A percentile compares a stretch with the other conserved stretches of the same genome.
Conservation (phyloP, 1,140 invertebrate genomes). For the Pectinophora gossypiella region DNA sequence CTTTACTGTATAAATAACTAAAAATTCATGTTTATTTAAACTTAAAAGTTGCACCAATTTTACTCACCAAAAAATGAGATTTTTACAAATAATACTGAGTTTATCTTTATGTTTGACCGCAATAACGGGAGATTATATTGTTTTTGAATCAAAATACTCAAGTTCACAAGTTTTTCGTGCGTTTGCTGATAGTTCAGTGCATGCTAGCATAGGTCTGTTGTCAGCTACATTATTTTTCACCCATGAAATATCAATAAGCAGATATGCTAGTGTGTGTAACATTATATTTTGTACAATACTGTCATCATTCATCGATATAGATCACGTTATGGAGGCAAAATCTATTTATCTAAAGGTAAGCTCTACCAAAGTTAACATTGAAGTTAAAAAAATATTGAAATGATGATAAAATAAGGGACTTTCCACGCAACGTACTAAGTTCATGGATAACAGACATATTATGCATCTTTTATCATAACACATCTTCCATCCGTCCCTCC, state of each 20-base stretch:
- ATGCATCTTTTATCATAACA: too few species aligned
- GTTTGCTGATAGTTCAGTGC: background rate
- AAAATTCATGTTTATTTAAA: too few species aligned
- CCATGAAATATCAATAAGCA: background rate
- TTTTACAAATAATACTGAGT: background rate
- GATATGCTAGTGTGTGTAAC: background rate
- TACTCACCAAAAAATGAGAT: too few species aligned
- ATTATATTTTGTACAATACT: background rate
- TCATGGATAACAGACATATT: too few species aligned
- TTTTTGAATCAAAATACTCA: background rate
- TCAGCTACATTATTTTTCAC: background rate
- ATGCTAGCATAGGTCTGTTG: background rate
- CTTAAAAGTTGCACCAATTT: too few species aligned
- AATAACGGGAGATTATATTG: background rate
- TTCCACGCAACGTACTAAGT: too few species aligned
- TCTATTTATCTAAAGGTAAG: background rate
- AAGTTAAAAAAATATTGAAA: background rate
- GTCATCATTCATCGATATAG: background rate
- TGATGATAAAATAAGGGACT: background rate
- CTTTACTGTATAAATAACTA: too few species aligned
- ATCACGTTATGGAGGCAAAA: background rate
- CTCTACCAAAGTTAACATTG: too few species aligned
- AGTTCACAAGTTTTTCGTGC: background rate
- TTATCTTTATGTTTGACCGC: background rate
- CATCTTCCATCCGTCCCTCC: too few species aligned